These are phyloP conservation scores for Clupea harengus DNA, from an alignment of 2,113 vertebrate genomes.

Conservation along the genomic window DNA sequence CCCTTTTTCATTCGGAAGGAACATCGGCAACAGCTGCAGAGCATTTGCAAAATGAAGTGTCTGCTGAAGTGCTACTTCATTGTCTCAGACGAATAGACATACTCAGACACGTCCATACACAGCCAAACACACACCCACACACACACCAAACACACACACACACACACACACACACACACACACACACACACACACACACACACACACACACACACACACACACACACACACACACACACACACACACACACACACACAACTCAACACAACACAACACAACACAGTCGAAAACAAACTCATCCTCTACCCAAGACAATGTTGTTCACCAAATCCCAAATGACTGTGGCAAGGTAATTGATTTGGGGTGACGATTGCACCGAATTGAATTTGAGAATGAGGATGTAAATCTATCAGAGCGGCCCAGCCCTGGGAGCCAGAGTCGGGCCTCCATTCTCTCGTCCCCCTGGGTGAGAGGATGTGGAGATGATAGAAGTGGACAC, in stretches of 20 bases:
- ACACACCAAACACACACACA: no score
- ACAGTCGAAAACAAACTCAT: conserved; percentile 16
- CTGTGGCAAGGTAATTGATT: conserved; percentile 54
- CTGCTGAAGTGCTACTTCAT: conserved; percentile 1
- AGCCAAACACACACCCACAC: no score
- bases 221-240: neutral
- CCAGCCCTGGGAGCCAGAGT: conserved; percentile 44
- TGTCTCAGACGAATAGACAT: neutral
- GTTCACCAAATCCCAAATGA: conserved; percentile 38
- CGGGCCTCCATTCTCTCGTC: conserved; percentile 40
- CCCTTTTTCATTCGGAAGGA: neutral
- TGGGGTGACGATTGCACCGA: conserved; percentile 49
- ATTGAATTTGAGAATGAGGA: conserved; percentile 44
- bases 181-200: neutral
- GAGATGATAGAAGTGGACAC: conserved; percentile 56
- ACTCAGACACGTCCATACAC: no score
- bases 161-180: neutral
- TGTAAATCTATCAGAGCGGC: conserved; percentile 52
- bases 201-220: conserved; percentile 12
- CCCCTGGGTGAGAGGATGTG: conserved; percentile 43
- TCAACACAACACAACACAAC: neutral
- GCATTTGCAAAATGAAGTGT: conserved; percentile 8
- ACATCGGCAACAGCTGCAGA: neutral
- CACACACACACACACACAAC: conserved; percentile 19
- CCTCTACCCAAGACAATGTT: conserved; percentile 39